Evolutionary conservation across 1,140 invertebrate species (phyloP), one percentile per base, ranked within the genome.

Genomic region (Gryllus bimaculatus): DNA sequence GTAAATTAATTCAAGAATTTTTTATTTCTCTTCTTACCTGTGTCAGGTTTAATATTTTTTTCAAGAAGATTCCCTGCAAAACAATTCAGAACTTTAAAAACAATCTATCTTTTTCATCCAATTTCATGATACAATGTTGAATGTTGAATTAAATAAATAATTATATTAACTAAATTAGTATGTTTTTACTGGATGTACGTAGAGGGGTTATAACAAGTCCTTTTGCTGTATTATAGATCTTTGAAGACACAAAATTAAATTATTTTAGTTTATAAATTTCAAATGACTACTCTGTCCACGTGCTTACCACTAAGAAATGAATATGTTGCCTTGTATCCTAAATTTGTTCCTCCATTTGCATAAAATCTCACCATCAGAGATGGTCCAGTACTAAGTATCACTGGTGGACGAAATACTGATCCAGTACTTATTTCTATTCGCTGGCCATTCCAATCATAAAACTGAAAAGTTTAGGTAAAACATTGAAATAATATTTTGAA

Each of bases 391-490:
- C 90, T 91, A 7, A 92, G 85, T 21, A 93, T 89, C 21, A 92
- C 88, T 8, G 91, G 91, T 0, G 92, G 92, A 10, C 92, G 88
- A 85, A 93, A 93, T 80, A 89, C 85, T 18, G 89, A 88, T 2
- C 92, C 92, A 73, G 89, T 91, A 80, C 89, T 91, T 3, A 91
- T 90, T 74, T 91, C 89, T 78, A 93, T 82, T 79, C 91, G 88
- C 83, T 91, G 88, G 10, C 90, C 89, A 83, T 92, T 92, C 84
- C 89, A 91, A 84, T 93, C 92, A 80, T 92, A 92, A 84, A 93
- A 90, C 91, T 92, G 80, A 74, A 84, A 83, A 78, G 18, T 12
- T 47, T 26, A 73, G 2, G 39, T 77, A 26, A 48, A 77, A 15
- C 39, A 77, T 48, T 77, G 20, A 74, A 74, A n/a, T n/a, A 74